Evolutionary conservation across 2,113 vertebrate species (phyloP).

Genomic region (Pseudonaja textilis): DNA sequence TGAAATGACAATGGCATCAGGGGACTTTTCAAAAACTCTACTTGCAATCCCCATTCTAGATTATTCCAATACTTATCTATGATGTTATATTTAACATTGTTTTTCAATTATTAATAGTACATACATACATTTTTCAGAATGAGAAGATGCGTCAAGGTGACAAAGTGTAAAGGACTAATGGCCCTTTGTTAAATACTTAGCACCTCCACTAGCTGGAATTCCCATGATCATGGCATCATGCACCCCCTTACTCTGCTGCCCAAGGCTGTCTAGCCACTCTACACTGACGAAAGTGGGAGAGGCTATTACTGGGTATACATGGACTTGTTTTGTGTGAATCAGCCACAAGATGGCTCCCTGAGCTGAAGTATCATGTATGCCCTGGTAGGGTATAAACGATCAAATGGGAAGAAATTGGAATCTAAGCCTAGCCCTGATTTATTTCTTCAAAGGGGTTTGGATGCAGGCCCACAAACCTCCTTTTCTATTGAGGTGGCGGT

Average conservation of each 20-base stretch:
- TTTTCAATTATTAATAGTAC: background rate
- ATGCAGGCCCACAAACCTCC: background rate
- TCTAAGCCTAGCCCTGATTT: background rate
- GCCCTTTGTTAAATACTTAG: background rate
- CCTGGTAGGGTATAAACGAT: background rate
- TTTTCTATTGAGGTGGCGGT: background rate
- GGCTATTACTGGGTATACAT: background rate
- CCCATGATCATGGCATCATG: background rate
- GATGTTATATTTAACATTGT: background rate
- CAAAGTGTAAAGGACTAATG: background rate
- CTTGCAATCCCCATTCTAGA: background rate
- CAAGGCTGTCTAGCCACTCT: background rate
- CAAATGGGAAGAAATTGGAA: background rate
- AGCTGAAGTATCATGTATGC: background rate
- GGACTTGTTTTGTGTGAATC: background rate
- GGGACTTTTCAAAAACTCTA: background rate
- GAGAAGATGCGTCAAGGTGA: background rate
- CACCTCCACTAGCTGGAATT: background rate
- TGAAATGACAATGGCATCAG: background rate
- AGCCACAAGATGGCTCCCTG: constrained; percentile 15
- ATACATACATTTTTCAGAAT: background rate
- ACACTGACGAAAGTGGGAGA: background rate
- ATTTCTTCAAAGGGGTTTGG: background rate
- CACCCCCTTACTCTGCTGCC: background rate
- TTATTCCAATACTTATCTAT: background rate